phyloP scores from a whole-genome alignment of 1,140 invertebrate species.

The Bombus ignitus region DNA sequence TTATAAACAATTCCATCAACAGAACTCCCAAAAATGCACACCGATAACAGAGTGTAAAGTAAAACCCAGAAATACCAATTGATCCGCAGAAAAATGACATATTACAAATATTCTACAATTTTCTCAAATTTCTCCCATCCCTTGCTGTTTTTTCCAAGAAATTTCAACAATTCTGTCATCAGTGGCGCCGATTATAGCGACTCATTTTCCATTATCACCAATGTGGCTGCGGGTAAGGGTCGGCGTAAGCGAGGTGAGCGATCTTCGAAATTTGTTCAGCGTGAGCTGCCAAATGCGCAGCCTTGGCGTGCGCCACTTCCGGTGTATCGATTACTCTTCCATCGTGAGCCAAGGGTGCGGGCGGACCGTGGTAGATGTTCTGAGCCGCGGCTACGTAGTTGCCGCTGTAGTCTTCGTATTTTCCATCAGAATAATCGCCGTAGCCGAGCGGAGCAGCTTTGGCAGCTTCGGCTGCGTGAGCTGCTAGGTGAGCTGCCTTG shows the following conservation, averaged over 20 bases:
- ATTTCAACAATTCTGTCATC: background rate
- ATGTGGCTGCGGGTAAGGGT: constrained; percentile 18
- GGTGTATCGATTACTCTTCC: constrained; percentile 72
- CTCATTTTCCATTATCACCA: constrained; percentile 28
- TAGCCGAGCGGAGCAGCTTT: constrained; percentile 55
- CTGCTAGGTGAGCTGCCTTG: constrained; percentile 83
- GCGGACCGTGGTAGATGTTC: constrained; percentile 72
- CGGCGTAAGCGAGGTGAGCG: constrained; percentile 56
- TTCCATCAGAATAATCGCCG: constrained; percentile 63
- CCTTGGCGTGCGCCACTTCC: constrained; percentile 83
- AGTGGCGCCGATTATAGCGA: too few relatives aligned
- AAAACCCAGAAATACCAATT: background rate
- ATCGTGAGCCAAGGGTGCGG: constrained; percentile 70
- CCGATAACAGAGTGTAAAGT: background rate
- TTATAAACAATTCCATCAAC: background rate
- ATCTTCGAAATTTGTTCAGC: constrained; percentile 80
- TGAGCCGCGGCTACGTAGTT: constrained; percentile 28
- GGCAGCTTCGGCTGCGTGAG: constrained; percentile 79
- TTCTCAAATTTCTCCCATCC: too few relatives aligned
- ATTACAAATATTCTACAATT: background rate
- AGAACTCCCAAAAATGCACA: background rate
- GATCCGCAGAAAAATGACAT: background rate
- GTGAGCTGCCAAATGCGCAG: constrained; percentile 83
- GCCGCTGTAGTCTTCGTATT: constrained; percentile 16
- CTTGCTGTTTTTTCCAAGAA: too few relatives aligned